A percentile compares a stretch with the other conserved stretches of the same genome.
These are phyloP conservation scores for Orthonevra nobilis DNA, from an alignment of 2,888 invertebrate species.

Conservation along the genomic window DNA sequence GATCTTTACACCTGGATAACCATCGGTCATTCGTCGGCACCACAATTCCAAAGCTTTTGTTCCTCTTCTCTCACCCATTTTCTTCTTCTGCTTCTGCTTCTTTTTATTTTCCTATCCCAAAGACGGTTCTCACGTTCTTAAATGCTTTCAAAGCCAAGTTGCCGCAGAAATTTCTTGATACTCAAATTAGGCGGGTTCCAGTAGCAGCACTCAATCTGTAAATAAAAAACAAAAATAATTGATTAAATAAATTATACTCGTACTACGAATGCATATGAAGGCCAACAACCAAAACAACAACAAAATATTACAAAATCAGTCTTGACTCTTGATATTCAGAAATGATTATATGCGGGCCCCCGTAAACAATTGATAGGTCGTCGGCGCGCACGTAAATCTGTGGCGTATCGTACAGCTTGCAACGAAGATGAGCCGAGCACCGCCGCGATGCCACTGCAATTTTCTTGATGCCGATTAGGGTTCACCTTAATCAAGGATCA, in stretches of 20 bases:
- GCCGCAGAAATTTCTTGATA: constrained; percentile 7
- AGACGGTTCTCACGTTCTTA: constrained; percentile 59
- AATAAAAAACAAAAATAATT: constrained; percentile 37
- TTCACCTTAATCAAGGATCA: constrained; percentile 4
- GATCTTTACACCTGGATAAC: constrained; percentile 93
- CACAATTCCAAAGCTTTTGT: constrained; percentile 95
- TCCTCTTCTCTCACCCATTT: constrained; percentile 91
- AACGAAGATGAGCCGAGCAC: too few relatives aligned
- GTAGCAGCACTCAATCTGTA: constrained; percentile 37
- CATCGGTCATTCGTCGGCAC: constrained; percentile 94
- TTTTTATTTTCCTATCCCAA: constrained; percentile 1
- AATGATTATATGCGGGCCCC: constrained; percentile 9
- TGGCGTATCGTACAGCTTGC: background rate
- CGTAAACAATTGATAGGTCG: constrained; percentile 15
- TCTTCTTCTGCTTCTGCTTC: constrained; percentile 24
- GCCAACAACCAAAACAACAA: background rate
- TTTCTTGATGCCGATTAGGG: background rate
- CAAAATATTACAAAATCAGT: constrained; percentile 5
- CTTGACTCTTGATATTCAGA: too few relatives aligned
- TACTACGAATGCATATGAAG: background rate
- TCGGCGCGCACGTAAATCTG: constrained; percentile 23
- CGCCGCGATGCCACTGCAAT: too few relatives aligned
- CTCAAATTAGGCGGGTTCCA: background rate
- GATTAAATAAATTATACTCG: constrained; percentile 41
- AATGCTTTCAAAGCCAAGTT: constrained; percentile 17